Percentiles rank a stretch among this genome's conserved stretches.
phyloP scores from a whole-genome alignment of 2,888 invertebrate species.

The Sabellastarte sp. region DNA sequence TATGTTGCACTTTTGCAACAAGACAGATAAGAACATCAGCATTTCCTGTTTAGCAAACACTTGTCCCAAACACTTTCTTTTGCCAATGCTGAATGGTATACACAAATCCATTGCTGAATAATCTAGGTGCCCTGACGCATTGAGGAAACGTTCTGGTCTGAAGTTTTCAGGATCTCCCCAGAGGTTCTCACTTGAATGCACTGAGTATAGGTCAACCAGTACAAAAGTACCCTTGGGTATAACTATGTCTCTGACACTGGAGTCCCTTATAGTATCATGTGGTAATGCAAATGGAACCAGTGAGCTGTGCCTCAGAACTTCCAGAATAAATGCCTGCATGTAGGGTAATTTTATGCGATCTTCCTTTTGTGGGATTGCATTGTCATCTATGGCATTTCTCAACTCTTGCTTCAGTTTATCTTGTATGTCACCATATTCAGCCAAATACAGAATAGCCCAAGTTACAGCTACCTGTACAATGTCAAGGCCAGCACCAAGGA shows the following conservation, averaged over 20 bases:
- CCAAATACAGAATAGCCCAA: constrained; percentile 46
- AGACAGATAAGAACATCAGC: constrained; percentile 41
- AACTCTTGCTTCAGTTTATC: constrained; percentile 43
- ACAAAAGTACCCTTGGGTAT: constrained; percentile 41
- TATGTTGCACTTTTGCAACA: constrained; percentile 37
- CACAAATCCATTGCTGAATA: constrained; percentile 27
- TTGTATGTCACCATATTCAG: constrained; percentile 40
- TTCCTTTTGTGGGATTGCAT: constrained; percentile 30
- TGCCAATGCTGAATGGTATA: constrained; percentile 42
- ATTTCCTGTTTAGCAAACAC: constrained; percentile 44
- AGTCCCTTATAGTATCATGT: constrained; percentile 41
- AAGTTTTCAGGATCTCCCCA: constrained; percentile 45
- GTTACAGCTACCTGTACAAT: constrained; percentile 44
- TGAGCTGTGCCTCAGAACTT: constrained; percentile 40
- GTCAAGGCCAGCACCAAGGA: constrained; percentile 51
- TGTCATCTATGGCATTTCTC: constrained; percentile 32
- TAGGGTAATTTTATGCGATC: constrained; percentile 37
- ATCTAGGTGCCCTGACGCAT: constrained; percentile 5
- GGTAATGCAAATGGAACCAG: constrained; percentile 48
- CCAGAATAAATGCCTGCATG: constrained; percentile 42
- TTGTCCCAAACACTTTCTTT: constrained; percentile 48
- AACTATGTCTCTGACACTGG: constrained; percentile 29
- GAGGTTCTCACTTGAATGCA: constrained; percentile 37
- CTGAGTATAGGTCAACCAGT: constrained; percentile 45
- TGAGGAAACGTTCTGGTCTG: constrained; percentile 39